phyloP scores from a whole-genome alignment of 2,113 vertebrate species.

The Crotalus horridus region DNA sequence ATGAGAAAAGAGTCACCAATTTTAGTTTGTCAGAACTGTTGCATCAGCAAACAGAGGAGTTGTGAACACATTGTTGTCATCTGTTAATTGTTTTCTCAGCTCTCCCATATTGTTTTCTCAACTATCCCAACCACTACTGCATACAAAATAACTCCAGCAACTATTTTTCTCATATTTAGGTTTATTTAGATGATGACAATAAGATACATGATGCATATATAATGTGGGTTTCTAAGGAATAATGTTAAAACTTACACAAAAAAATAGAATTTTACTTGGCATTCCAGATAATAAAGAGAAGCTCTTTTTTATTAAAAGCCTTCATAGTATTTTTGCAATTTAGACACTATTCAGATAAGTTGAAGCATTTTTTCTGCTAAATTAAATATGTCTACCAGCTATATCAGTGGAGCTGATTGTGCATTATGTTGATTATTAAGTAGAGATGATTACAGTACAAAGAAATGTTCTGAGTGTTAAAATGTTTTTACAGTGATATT shows the following conservation, averaged over 20 bases:
- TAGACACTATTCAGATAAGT: neutral
- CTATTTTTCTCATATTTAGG: neutral
- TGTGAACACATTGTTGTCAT: neutral
- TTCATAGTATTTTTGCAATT: neutral
- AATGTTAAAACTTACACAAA: neutral
- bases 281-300: neutral
- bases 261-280: neutral
- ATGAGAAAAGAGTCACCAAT: neutral
- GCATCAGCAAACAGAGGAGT: neutral
- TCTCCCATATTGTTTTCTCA: neutral
- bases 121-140: neutral
- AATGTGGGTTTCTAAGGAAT: neutral
- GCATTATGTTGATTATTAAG: neutral
- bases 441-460: neutral
- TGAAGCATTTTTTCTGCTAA: neutral
- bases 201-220: neutral
- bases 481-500: neutral
- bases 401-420: neutral
- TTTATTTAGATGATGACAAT: neutral
- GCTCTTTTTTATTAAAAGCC: neutral
- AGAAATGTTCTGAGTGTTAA: neutral
- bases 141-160: neutral
- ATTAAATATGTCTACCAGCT: neutral
- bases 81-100: neutral
- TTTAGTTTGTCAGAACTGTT: slow-evolving; percentile 3